These are phyloP conservation scores for Autographa gamma DNA, from an alignment of 2,888 invertebrate genomes.

Conservation along the genomic window DNA sequence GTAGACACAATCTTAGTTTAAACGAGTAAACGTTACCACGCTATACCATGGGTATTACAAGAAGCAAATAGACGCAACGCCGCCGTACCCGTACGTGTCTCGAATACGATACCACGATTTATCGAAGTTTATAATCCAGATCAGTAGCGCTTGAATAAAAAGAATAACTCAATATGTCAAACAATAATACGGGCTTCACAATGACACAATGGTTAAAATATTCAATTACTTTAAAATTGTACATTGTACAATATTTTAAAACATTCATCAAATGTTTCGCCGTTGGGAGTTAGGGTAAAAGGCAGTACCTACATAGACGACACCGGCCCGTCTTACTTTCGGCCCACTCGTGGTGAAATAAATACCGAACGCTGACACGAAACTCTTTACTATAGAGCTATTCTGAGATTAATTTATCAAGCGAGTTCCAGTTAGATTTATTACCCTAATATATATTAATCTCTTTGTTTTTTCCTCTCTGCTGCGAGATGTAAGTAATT, in stretches of 20 bases:
- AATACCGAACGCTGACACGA: slow-evolving; percentile 74
- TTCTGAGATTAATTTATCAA: slow-evolving; percentile 74
- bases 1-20: slow-evolving; percentile 14
- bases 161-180: slow-evolving; percentile 66
- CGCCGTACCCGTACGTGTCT: slow-evolving; percentile 67
- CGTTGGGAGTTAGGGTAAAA: slow-evolving; percentile 71
- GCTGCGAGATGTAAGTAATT: slow-evolving; percentile 53
- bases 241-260: slow-evolving; percentile 77
- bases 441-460: slow-evolving; percentile 69
- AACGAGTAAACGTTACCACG: slow-evolving; percentile 37
- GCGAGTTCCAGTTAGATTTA: slow-evolving; percentile 70
- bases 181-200: slow-evolving; percentile 52
- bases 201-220: slow-evolving; percentile 29
- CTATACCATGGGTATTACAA: slow-evolving; percentile 63
- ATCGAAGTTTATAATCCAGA: slow-evolving; percentile 71
- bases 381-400: slow-evolving; percentile 72
- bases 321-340: slow-evolving; percentile 55
- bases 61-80: slow-evolving; percentile 66
- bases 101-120: slow-evolving; percentile 73
- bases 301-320: slow-evolving; percentile 66
- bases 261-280: slow-evolving; percentile 84
- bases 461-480: slow-evolving; percentile 67
- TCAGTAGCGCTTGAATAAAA: slow-evolving; percentile 61
- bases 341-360: slow-evolving; percentile 66
- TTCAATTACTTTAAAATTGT: slow-evolving; percentile 62